These are phyloP conservation scores for Harmothoe impar DNA, from an alignment of 2,888 invertebrate genomes.

Conservation along the genomic window DNA sequence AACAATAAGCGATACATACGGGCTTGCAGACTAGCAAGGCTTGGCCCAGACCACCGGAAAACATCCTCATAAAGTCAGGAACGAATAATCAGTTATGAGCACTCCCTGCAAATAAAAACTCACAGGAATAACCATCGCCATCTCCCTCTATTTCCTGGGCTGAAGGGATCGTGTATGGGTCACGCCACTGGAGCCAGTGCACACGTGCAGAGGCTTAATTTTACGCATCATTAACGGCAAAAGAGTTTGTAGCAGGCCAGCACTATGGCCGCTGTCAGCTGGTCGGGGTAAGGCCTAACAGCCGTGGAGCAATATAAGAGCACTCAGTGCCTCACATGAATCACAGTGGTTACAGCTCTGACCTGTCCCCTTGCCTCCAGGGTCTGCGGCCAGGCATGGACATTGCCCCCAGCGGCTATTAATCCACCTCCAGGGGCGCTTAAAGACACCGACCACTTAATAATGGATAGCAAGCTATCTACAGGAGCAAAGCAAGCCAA, in stretches of 20 bases:
- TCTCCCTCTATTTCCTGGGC: too few relatives aligned
- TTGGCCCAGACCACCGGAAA: too few relatives aligned
- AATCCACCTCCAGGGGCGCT: background rate
- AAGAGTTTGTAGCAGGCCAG: background rate
- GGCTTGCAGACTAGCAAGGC: too few relatives aligned
- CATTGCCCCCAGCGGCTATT: constrained; percentile 8
- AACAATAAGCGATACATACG: too few relatives aligned
- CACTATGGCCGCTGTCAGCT: too few relatives aligned
- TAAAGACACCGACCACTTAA: constrained; percentile 20
- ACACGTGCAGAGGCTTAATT: background rate
- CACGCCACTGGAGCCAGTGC: too few relatives aligned
- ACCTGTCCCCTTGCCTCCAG: background rate
- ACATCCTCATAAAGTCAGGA: too few relatives aligned
- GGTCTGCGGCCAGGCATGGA: background rate
- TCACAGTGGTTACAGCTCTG: background rate
- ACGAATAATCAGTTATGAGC: too few relatives aligned
- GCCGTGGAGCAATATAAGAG: background rate
- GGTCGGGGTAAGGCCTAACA: background rate
- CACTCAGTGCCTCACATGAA: background rate
- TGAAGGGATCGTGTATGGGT: too few relatives aligned
- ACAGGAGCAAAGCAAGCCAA: constrained; percentile 16
- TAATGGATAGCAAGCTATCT: background rate
- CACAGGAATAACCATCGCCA: too few relatives aligned
- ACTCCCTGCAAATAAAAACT: too few relatives aligned
- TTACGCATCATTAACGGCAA: constrained; percentile 9